Evolutionary conservation across 2,797 vertebrate genomes (phyloP), one percentile per base, ranked within the genome.

Genomic region (Alca torda): DNA sequence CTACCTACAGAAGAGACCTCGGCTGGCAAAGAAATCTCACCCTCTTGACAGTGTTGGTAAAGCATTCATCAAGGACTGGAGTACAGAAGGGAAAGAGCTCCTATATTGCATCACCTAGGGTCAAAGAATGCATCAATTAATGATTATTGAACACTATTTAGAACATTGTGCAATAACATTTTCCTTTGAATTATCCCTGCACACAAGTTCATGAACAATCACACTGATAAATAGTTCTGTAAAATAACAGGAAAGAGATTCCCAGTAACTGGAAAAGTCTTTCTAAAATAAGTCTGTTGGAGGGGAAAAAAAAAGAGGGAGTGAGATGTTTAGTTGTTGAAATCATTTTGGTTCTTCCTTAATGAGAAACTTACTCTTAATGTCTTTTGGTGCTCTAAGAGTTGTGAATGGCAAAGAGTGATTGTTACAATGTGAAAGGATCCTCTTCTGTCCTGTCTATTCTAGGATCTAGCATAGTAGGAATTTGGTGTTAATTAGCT

Each of bases 221-320:
- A 41, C 12, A 39, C 3, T 46, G 35, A 93, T 85, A 89, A 54
- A 59, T 16, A 60, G 7, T 46, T 87, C 33, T 69, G 39, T 63
- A 77, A 89, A 76, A 88, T 26, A 83, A 28, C 6, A 70, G n/a
- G 51, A 57, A 87, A 70, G 13, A 67, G 26, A 50, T 39, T 37
- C 11, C 20, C 24, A 59, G 60, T 59, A 76, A 70, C 13, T 28
- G 26, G 25, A 79, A 41, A 70, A 69, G 16, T 39, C 37, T 54
- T 84, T 64, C n/a, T 37, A 67, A 76, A 74, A 82, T 10, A 11
- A 28, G 3, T 13, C 2, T 61, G 6, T 30, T 48, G 13, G 24
- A 14, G 3, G 2, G 10, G 1, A 7, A 4, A 12, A 9, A 35
- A 0, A 13, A 9, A 53, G 17, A 67, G 6, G 3, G 50, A 78